phyloP scores from a whole-genome alignment of 2,797 vertebrate genomes.

The Hypotaenidia okinawae region DNA sequence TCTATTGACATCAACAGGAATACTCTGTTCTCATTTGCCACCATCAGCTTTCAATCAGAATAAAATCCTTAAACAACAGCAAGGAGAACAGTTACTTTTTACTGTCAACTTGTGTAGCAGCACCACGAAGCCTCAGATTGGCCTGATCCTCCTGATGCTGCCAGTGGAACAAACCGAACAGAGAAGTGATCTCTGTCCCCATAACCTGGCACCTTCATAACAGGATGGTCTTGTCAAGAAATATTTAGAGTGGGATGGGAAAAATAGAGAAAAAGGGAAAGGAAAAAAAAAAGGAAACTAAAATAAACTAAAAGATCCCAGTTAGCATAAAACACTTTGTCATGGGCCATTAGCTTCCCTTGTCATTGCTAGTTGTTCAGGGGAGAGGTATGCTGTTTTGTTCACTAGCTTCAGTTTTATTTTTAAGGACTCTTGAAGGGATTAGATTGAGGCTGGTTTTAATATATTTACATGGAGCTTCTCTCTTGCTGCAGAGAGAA shows the following conservation, averaged over 20 bases:
- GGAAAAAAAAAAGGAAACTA: too few species aligned
- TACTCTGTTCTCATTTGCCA: not conserved
- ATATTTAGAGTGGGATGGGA: not conserved
- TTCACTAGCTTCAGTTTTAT: not conserved
- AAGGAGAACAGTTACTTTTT: not conserved
- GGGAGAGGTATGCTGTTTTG: not conserved
- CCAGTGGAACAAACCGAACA: not conserved
- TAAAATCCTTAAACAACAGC: not conserved
- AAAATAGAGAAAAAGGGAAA: not conserved
- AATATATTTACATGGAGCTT: not conserved
- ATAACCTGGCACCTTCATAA: not conserved
- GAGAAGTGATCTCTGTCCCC: not conserved
- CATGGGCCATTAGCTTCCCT: not conserved
- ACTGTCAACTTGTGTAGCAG: fast-evolving
- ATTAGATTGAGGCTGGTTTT: not conserved
- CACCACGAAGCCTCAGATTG: not conserved
- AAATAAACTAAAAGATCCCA: too few species aligned
- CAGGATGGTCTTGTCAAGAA: fast-evolving
- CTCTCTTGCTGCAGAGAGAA: not conserved
- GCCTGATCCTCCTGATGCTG: fast-evolving
- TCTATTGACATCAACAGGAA: not conserved
- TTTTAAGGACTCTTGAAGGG: not conserved
- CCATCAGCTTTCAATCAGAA: not conserved
- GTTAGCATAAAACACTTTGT: not conserved
- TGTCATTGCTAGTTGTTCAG: not conserved